Evolutionary conservation across 2,113 vertebrate genomes (phyloP).

Genomic region (Furnarius figulus): DNA sequence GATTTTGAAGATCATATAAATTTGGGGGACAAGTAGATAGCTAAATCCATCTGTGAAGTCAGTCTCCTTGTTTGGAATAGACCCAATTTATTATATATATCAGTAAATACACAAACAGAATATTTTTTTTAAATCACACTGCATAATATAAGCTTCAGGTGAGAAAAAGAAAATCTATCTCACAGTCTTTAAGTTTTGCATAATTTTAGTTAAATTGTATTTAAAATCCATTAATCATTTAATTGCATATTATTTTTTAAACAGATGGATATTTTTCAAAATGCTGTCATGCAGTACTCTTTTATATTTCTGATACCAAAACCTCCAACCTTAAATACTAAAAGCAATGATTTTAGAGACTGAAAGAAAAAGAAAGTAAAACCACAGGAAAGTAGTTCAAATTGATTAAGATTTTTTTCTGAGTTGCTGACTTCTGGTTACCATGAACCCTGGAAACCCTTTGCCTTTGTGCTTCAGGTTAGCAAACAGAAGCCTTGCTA

Average conservation of each 20-base stretch:
- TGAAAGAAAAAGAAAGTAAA: neutral
- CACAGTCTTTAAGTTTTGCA: neutral
- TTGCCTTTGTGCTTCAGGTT: neutral
- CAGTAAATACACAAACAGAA: neutral
- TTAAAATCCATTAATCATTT: constrained; percentile 12
- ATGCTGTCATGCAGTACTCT: neutral
- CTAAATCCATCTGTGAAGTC: neutral
- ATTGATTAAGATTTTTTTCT: neutral
- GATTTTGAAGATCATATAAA: neutral
- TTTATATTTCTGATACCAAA: neutral
- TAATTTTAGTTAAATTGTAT: neutral
- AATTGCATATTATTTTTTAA: neutral
- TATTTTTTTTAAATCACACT: neutral
- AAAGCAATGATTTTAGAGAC: neutral
- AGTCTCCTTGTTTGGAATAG: neutral
- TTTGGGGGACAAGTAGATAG: neutral
- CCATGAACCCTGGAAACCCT: neutral
- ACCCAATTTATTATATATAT: neutral
- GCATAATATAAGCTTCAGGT: neutral
- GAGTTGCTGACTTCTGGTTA: neutral
- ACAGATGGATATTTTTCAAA: neutral
- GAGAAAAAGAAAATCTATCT: neutral
- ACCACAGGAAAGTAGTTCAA: neutral
- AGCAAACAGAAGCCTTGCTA: neutral
- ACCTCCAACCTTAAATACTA: neutral